Conservation (phyloP, 2,113 vertebrate genomes). For the Pseudorasbora parva region DNA sequence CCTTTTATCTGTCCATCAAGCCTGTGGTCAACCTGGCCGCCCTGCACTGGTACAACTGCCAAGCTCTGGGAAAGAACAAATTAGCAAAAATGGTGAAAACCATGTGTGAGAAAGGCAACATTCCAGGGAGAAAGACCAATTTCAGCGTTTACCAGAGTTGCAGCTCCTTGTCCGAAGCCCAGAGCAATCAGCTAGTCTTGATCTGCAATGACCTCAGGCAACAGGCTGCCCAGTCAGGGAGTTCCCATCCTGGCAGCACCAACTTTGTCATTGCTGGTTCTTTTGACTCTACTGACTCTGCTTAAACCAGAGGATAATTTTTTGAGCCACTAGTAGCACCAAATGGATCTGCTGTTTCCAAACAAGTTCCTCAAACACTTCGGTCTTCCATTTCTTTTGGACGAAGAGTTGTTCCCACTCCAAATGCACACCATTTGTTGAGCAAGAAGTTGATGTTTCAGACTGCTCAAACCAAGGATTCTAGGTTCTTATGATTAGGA, state of each 20-base stretch:
- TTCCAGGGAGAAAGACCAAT: conserved; percentile 84
- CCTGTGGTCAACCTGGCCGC: conserved; percentile 83
- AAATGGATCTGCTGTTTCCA: not conserved
- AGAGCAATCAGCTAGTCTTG: conserved; percentile 86
- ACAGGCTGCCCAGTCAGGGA: conserved; percentile 81
- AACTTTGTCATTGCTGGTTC: conserved; percentile 84
- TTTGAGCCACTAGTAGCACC: not conserved
- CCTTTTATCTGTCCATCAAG: conserved; percentile 86
- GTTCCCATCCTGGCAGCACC: conserved; percentile 73
- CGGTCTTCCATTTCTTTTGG: not conserved
- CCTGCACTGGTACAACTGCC: conserved; percentile 86
- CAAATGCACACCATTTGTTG: not conserved
- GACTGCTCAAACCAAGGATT: not conserved
- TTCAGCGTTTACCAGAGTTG: conserved; percentile 88
- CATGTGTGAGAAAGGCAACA: conserved; percentile 87
- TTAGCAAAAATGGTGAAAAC: conserved; percentile 89
- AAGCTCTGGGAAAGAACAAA: conserved; percentile 86
- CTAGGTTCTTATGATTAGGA: not conserved
- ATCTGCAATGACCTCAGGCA: conserved; percentile 86
- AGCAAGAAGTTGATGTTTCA: not conserved
- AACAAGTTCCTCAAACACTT: not conserved
- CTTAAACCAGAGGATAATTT: conserved; percentile 55
- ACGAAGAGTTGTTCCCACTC: not conserved
- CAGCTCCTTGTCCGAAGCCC: conserved; percentile 83
- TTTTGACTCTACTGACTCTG: conserved; percentile 82